A percentile compares a stretch with the other conserved stretches of the same genome.
phyloP scores from a whole-genome alignment of 2,888 invertebrate genomes.

The Acanthopleura granulata region DNA sequence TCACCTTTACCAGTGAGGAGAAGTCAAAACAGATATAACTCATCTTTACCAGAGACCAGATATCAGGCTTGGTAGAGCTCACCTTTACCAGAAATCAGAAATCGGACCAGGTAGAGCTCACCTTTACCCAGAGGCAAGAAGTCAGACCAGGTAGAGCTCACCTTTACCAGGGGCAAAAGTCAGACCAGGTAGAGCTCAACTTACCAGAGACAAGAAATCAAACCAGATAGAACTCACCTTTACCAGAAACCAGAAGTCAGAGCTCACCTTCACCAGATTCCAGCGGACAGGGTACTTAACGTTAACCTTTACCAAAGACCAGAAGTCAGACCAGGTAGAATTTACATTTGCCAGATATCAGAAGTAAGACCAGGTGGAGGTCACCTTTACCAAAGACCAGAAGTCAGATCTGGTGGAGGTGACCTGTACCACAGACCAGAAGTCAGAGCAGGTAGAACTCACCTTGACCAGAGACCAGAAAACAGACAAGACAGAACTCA shows the following conservation, averaged over 20 bases:
- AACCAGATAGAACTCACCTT: background rate
- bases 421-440: background rate
- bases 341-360: background rate
- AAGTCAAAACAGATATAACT: background rate
- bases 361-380: background rate
- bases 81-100: background rate
- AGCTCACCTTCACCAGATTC: background rate
- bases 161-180: background rate
- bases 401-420: too few species aligned
- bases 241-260: background rate
- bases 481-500: constrained; percentile 12
- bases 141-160: constrained; percentile 11
- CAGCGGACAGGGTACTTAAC: background rate
- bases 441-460: background rate
- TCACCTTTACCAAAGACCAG: background rate
- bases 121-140: background rate
- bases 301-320: background rate
- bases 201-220: background rate
- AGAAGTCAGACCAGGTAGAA: too few species aligned
- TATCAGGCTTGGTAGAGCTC: too few species aligned
- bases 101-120: background rate
- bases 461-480: background rate
- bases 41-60: background rate
- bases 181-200: background rate
- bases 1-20: background rate